Base-by-base conservation (phyloP, 2,888 invertebrate species). In the Drosophila paracracens region DNA sequence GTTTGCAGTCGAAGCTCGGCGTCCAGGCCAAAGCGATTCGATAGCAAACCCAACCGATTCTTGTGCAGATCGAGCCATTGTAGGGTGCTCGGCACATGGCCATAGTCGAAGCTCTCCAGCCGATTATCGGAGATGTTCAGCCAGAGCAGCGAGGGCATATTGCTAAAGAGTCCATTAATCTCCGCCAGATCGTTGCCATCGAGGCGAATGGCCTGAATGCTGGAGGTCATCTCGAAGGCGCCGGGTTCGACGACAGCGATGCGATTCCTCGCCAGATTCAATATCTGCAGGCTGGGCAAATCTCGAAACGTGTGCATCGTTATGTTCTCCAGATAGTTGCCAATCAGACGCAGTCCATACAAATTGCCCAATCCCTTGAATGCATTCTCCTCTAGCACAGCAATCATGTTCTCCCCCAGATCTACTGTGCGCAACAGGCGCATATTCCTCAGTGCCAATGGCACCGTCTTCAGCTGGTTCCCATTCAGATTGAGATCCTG, bases 31-130 rank as follows among this genome's bases (percentile, higher is more conserved):
- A 96, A 95, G 79, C 96, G 95, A 91, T 97, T 97, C 67, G 96
- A 96, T 53, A 98, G 94, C 91, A 97, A 96, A 81, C 94, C 94
- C 81, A 98, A 95, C 88, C 95, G 95, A 94, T 98, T 98, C 92
- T 96, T 97, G 92, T 98, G 98, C 90, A 98, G 94, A 94, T 98
- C 98, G 79, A 98, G 94, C 97, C 97, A 97, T 92, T 97, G 97
- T 79, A 98, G 94, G 74, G 96, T 96, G 85, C 94, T 94, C 18
- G 98, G 98, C 77, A 98, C 95, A 82, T 97, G 95, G 33, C 96
- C 95, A 93, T 97, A 98, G 94, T 98, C 98, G 93, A 98, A 98
- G 95, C 96, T 96, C 91, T 96, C 96, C 91, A 98, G 95, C 92
- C 96, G 95, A 94, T 98, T 98, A 94, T 97, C 97, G 79, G 97